phyloP scores from a whole-genome alignment of 1,140 invertebrate species.

The Meteorus sp. region DNA sequence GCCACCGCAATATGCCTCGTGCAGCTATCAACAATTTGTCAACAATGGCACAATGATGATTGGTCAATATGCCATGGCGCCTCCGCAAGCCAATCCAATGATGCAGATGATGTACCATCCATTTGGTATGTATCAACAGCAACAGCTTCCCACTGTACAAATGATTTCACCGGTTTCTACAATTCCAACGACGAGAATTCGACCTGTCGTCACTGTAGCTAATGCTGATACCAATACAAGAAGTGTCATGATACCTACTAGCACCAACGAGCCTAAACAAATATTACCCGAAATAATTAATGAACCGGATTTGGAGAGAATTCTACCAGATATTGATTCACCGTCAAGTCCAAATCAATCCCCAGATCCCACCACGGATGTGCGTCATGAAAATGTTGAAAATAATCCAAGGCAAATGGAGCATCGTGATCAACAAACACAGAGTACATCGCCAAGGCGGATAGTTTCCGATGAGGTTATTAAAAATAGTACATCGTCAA shows the following conservation, averaged over 20 bases:
- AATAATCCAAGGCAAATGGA: constrained; percentile 31
- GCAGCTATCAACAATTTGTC: constrained; percentile 65
- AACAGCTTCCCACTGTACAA: constrained; percentile 60
- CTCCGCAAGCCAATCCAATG: constrained; percentile 58
- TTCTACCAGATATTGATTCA: constrained; percentile 42
- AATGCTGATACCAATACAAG: constrained; percentile 32
- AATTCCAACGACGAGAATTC: constrained; percentile 46
- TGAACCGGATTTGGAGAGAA: constrained; percentile 36
- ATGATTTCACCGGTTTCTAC: constrained; percentile 60
- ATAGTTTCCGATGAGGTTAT: constrained; percentile 18
- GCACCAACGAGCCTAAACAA: constrained; percentile 38
- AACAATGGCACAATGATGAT: constrained; percentile 62
- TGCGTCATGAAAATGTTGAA: constrained; percentile 19
- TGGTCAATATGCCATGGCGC: constrained; percentile 61
- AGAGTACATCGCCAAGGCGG: constrained; percentile 18
- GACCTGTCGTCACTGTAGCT: constrained; percentile 37
- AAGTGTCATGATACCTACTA: constrained; percentile 36
- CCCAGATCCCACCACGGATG: constrained; percentile 20
- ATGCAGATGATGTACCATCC: constrained; percentile 62
- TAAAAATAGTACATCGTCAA: constrained; percentile 1
- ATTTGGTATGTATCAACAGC: constrained; percentile 61
- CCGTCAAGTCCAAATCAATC: constrained; percentile 28
- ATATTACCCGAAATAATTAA: constrained; percentile 40
- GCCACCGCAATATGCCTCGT: constrained; percentile 57
- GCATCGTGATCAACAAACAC: constrained; percentile 37